Base-by-base conservation (phyloP, 1,140 invertebrate species). In the Dreissena polymorpha region DNA sequence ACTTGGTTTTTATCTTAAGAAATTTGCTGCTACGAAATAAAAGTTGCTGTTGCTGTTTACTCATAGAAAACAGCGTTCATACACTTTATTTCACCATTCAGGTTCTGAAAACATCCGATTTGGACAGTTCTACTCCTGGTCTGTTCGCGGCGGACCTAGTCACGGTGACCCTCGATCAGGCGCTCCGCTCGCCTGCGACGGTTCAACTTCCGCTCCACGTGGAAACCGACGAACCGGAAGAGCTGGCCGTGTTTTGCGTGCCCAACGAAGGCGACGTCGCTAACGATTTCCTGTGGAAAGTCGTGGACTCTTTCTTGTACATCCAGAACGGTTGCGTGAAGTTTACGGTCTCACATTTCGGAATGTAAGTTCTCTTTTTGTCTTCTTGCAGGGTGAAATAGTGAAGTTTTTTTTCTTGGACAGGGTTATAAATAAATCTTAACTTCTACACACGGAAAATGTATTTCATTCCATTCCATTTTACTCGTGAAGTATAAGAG, bases 81-180 rank as follows among this genome's bases (percentile, higher is more conserved):
- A 39, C 2, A 39, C 39, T 39, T 39, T 39, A 39, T 39, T 39
- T 5, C 8, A 39, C 39, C 39, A 39, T 39, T 39, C 39, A 82
- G 79, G 79, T 82, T 1, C n/a, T 82, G n/a, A 68, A 82, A n/a
- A 82, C 79, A n/a, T 23, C 14, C n/a, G 60, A 82, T 21, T 53
- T 74, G 14, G 79, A 82, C 8, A 80, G 39, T 25, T 50, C 53
- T 5, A 12, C 68, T 29, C 21, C 70, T 29, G 27, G 53, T 6
- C 21, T 82, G 14, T 73, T 82, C 27, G 79, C 79, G 23, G 69
- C 70, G 0, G 57, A 82, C 21, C 49, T 82, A 14, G 16, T 82
- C 10, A 64, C 73, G 29, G 16, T 82, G 7, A 57, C 16, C 0
- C 16, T 23, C n/a, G 71, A 53, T 13, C 29, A 13, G 39, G 50